phyloP scores from a whole-genome alignment of 2,113 vertebrate species.

The Nicator chloris region DNA sequence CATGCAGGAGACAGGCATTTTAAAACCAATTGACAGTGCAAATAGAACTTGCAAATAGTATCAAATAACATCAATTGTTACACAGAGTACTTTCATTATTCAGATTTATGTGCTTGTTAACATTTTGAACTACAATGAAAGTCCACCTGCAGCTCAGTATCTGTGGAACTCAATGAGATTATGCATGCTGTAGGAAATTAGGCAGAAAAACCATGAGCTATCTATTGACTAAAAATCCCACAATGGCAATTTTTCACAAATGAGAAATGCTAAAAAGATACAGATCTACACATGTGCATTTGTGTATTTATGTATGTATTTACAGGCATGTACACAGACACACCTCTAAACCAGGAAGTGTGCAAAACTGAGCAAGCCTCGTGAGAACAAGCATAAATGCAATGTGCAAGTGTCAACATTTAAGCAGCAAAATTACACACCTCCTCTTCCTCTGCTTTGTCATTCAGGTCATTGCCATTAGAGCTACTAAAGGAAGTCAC shows the following conservation, averaged over 20 bases:
- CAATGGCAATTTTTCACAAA: not conserved
- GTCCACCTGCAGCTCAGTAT: not conserved
- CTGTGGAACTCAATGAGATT: not conserved
- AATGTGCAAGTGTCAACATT: conserved; percentile 16
- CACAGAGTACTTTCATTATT: not conserved
- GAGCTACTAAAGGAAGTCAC: conserved; percentile 65
- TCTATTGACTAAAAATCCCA: not conserved
- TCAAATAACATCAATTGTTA: not conserved
- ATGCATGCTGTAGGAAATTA: not conserved
- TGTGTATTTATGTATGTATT: not conserved
- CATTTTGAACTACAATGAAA: not conserved
- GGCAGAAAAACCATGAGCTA: not conserved
- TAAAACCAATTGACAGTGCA: not conserved
- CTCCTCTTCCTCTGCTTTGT: conserved; percentile 82
- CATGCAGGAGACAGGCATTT: not conserved
- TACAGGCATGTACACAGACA: not conserved
- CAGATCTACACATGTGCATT: not conserved
- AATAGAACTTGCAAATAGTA: not conserved
- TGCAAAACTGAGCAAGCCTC: conserved; percentile 6
- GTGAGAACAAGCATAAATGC: not conserved
- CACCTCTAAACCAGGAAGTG: not conserved
- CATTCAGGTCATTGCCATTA: conserved; percentile 70
- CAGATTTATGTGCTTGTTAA: not conserved
- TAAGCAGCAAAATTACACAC: conserved; percentile 81
- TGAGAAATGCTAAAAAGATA: not conserved